Base-by-base conservation (phyloP, 2,888 invertebrate species). In the Drosophila kambysellisi region DNA sequence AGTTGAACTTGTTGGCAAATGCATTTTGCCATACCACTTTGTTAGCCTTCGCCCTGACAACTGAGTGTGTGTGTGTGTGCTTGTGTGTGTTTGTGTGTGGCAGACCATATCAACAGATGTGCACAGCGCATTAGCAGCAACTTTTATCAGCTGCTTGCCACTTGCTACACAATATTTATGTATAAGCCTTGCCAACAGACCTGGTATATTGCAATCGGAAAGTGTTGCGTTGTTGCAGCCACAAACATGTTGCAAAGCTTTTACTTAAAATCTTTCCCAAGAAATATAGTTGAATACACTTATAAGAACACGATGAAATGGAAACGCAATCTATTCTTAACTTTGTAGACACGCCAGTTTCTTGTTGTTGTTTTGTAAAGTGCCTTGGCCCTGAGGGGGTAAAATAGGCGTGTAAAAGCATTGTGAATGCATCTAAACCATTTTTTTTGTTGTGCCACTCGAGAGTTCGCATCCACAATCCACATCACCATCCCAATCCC, bases 1-100 rank as follows among this genome's bases (percentile, higher is more conserved):
- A 66, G 85, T 79, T 73, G 17, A 88, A 67, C 85, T 77, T 70
- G 74, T 82, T 78, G 75, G 72, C 83, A 82, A 82, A 86, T 86
- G 81, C 81, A 68, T 70, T 88, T 68, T 66, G 54, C 67, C 70
- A 62, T 58, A 67, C 62, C 72, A 69, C 61, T 51, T 39, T 59
- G 71, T 53, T 52, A 53, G 33, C 43, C 59, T 58, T 66, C 39
- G 33, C 53, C 43, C 79, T 37, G 54, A 41, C 29, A 54, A 20
- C 15, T 17, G 48, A 29, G 12, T 3, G 48, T 20, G 17, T 29
- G 58, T 37, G 32, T n/a, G 25, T 54, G 30, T 53, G 30, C 5
- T 11, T 51, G 50, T 59, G 35, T 35, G 30, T 5, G 11, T 51
- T 46, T 59, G 35, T 35, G 33, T 51, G 25, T 37, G 39, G 29